Evolutionary conservation across 2,797 vertebrate species (phyloP), one percentile per base, ranked within the genome.

Genomic region (Podarcis lilfordi): DNA sequence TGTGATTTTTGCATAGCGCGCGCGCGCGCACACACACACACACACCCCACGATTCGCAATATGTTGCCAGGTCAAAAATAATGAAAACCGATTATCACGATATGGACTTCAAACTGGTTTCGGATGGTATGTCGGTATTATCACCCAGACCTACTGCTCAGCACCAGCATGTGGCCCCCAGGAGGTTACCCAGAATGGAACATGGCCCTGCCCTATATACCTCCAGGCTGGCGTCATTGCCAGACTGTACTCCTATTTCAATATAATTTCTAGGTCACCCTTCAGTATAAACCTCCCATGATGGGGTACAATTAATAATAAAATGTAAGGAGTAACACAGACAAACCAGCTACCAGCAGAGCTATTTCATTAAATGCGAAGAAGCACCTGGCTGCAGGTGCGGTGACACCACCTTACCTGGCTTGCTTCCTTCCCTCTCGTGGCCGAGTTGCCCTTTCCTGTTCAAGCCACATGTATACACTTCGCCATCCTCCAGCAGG

Each of bases 401-500:
- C 15, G 55, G 0, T 83, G 76, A 81, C 32, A 1, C 5, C 43
- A 64, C 59, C 91, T 80, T 90, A 99, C 99, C 98, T 94, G 98
- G 98, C 15, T 96, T 97, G 77, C 91, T 95, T 88, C 98, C 98
- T 89, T 97, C 95, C 93, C 96, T 97, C 89, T 98, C 97, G 0
- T 98, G 98, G 77, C 99, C 99, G 92, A 99, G 97, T 89, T 99
- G 99, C 40, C 99, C 98, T 91, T 97, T 97, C 95, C 96, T 97
- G 96, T 99, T 99, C 64, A 97, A 97, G 40, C 99, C 99, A 88
- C 98, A 99, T 0, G 98, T 98, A 93, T 98, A 99, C 23, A 99
- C 98, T 37, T 98, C 98, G 0, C 99, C 98, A 89, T 98, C 98
- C 80, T 98, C 97, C 94, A 99, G 94, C 68, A 99, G 96, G 94